phyloP scores from a whole-genome alignment of 2,113 vertebrate genomes.

The Muntiacus muntjak region DNA sequence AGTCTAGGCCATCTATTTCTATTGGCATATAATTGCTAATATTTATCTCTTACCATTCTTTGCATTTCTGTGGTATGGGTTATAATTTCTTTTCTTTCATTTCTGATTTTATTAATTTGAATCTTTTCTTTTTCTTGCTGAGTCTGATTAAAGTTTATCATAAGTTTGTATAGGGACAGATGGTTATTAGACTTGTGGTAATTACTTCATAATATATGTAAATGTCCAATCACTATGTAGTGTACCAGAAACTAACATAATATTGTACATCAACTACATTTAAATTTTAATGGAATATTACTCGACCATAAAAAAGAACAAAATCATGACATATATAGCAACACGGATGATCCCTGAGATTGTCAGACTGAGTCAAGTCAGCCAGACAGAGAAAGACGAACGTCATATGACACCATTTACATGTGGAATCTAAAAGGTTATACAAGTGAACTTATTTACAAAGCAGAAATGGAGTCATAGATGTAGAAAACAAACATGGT shows the following conservation, averaged over 20 bases:
- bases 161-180: not conserved
- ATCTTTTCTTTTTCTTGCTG: not conserved
- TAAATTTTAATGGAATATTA: not conserved
- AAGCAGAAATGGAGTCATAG: not conserved
- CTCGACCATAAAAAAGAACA: not conserved
- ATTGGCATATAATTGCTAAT: not conserved
- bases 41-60: not conserved
- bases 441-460: not conserved
- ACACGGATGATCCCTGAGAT: not conserved
- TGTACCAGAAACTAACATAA: not conserved
- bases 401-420: not conserved
- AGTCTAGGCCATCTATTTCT: not conserved
- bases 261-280: not conserved
- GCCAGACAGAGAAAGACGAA: not conserved
- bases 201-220: not conserved
- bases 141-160: not conserved
- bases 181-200: not conserved
- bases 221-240: not conserved
- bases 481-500: not conserved
- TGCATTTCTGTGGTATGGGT: not conserved
- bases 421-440: not conserved
- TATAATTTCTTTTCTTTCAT: not conserved
- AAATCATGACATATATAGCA: not conserved
- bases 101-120: not conserved
- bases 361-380: not conserved